These are phyloP conservation scores for Desmophyllum pertusum DNA, from an alignment of 92 coral and sea anemone genomes.

Conservation along the genomic window DNA sequence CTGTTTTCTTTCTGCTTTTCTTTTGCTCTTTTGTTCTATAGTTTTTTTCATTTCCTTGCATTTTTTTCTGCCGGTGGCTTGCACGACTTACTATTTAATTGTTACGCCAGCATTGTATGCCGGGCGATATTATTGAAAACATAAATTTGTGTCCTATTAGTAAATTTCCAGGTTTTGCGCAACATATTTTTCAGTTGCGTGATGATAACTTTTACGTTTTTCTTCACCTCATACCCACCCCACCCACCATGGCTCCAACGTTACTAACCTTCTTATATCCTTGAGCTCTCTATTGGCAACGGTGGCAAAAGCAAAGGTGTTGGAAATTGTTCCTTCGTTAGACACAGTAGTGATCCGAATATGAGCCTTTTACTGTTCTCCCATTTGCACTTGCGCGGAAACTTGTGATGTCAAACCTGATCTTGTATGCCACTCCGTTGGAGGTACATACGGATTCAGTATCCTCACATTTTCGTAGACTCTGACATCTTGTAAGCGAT, in stretches of 20 bases:
- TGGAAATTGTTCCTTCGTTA: slow-evolving; percentile 89
- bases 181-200: too few relatives aligned
- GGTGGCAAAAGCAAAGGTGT: slow-evolving; percentile 81
- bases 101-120: too few relatives aligned
- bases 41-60: too few relatives aligned
- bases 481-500: slow-evolving; percentile 68
- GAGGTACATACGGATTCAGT: slow-evolving; percentile 59
- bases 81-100: too few relatives aligned
- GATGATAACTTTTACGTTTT: neutral
- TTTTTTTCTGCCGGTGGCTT: too few relatives aligned
- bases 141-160: too few relatives aligned
- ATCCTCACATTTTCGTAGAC: slow-evolving; percentile 73
- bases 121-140: too few relatives aligned
- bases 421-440: slow-evolving; percentile 63
- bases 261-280: slow-evolving; percentile 64
- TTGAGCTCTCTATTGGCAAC: slow-evolving; percentile 77
- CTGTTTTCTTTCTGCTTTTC: too few relatives aligned
- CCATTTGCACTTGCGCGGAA: slow-evolving; percentile 75
- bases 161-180: too few relatives aligned
- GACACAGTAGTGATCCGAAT: slow-evolving; percentile 88
- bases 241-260: neutral
- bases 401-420: slow-evolving; percentile 75
- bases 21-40: too few relatives aligned
- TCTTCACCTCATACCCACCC: too few relatives aligned
- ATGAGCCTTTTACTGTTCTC: slow-evolving; percentile 94